phyloP scores from a whole-genome alignment of 2,888 invertebrate species.

The Fabriciana adippe region DNA sequence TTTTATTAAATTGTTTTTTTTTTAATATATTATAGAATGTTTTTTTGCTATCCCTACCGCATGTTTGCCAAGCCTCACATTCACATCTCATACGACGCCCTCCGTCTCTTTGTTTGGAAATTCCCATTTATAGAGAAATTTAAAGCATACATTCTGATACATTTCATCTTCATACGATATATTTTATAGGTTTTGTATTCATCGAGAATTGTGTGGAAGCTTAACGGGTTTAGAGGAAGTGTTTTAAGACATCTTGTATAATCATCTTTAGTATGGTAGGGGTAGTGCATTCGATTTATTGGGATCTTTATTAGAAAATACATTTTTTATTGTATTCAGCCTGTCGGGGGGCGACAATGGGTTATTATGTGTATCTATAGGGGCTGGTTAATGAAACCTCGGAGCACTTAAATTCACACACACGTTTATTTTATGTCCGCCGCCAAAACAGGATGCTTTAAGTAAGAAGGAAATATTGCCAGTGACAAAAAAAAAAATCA shows the following conservation, averaged over 20 bases:
- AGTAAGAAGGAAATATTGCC: no score
- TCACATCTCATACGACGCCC: conserved; percentile 31
- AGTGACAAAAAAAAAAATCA: no score
- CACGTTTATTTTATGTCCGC: no score
- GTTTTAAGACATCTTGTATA: not conserved
- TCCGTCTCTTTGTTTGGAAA: conserved; percentile 33
- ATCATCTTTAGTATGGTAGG: not conserved
- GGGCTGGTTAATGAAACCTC: no score
- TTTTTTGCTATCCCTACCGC: conserved; percentile 23
- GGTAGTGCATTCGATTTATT: not conserved
- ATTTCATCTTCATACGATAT: conserved; percentile 7
- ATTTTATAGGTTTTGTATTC: not conserved
- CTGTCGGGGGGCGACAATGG: no score
- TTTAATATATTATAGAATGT: not conserved
- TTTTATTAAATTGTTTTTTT: not conserved
- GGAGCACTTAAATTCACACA: no score
- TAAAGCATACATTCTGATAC: conserved; percentile 28
- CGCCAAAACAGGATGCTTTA: no score
- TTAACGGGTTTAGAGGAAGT: not conserved
- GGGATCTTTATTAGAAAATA: not conserved
- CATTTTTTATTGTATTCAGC: no score
- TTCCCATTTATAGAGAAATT: conserved; percentile 37
- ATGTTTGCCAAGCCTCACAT: conserved; percentile 25
- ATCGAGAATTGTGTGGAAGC: not conserved
- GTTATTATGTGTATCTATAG: no score